Base-by-base conservation (phyloP, 2,797 vertebrate genomes). In the Euthynnus affinis region DNA sequence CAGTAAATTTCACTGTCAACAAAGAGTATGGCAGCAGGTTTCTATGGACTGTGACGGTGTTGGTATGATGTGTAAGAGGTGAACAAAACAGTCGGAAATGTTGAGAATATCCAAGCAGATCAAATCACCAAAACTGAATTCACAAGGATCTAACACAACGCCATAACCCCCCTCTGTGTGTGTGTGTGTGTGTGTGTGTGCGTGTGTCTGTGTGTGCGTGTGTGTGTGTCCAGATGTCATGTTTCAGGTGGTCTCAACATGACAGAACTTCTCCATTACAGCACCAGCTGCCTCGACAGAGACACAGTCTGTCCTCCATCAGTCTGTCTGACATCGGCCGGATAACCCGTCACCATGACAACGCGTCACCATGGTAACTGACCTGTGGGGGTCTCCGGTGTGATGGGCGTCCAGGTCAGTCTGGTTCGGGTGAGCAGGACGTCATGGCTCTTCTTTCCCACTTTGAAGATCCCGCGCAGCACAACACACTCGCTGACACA, bases 361-460 rank as follows among this genome's bases (percentile, higher is more conserved):
- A 44, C 42, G 3, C 13, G 42, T 71, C 48, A 6, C 61, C 5
- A 3, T 52, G 32, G 57, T 13, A 29, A 79, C 90, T 85, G 62
- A 93, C 92, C 90, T 91, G 87, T 87, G 42, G 91, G 92, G 60
- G 42, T 91, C 77, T 94, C 92, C 0, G 93, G 91, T 46, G 56
- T 49, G 78, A 94, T 91, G 71, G 89, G 91, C 13, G 81, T 93
- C 93, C 93, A 94, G 46, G 82, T 90, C 72, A 94, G 55, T 48
- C 62, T 86, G 69, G 85, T 91, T 63, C 32, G 44, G 6, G 89
- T 92, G 42, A 93, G 93, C 46, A 93, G 81, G 32, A 94, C 90
- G 1, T 94, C 93, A 4, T 94, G 93, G 71, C 93, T 94, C 76
- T 90, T 94, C 79, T 93, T 94, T n/a, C 87, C 90, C 60, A 94